Evolutionary conservation across 2,888 invertebrate species (phyloP), one percentile per base, ranked within the genome.

Genomic region (Chrysomela aeneicollis): DNA sequence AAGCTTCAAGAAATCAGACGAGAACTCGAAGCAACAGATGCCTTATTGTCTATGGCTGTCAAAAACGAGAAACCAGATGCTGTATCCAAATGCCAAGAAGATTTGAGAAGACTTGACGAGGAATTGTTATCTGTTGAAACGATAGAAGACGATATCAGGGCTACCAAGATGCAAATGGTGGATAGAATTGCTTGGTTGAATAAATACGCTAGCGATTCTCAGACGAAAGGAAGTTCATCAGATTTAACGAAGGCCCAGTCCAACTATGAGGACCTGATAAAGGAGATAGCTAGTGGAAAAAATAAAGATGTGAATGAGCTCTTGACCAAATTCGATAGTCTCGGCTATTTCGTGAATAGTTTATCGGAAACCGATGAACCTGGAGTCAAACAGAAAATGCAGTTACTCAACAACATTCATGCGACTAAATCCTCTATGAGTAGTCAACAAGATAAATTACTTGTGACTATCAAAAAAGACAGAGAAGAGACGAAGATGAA

Each of bases 1-100:
- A 71, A 74, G 17, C 63, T 76, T 35, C 66, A 65, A n/a, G 68
- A 71, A 6, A 70, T 76, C 19, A 69, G 72, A 47, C 60, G 67
- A n/a, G 61, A 65, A 4, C 17, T 76, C 21, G 67, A 64, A 15
- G 67, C 71, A 50, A 66, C 68, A 19, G 68, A 74, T 18, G 62
- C 65, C n/a, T 49, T 67, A 9, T 35, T 66, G 47, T 57, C 42
- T 1, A 10, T 15, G 10, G 47, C 54, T 10, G 19, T 63, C 15
- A 59, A 59, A 63, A 54, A 55, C 15, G 47, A 52, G 30, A 53
- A 68, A 53, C 22, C 60, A 37, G 42, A 37, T 52, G 10, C 42
- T 1, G 17, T 65, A n/a, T 46, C 37, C n/a, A 60, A 49, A 18
- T 60, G 69, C 37, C 35, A 67, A 47, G 70, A 71, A 47, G 69